Evolutionary conservation across 2,888 invertebrate species (phyloP).

Genomic region (Tetranychus truncatus): DNA sequence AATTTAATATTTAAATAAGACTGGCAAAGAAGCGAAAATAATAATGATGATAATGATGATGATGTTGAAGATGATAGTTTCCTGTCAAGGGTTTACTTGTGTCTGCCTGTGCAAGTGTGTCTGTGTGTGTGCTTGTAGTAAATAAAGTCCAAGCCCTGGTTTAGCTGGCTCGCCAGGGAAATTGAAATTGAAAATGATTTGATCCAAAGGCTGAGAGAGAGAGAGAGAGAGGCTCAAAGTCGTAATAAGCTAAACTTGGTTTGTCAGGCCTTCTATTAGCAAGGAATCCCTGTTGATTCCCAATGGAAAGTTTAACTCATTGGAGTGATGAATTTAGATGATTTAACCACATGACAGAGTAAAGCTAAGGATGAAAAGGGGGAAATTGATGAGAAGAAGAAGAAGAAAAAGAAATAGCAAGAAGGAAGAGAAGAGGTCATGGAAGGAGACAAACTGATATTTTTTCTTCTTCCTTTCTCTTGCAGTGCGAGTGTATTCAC

Average conservation of each 20-base stretch:
- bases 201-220: background rate
- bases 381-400: conserved; percentile 3
- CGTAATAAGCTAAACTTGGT: background rate
- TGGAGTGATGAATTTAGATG: background rate
- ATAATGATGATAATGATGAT: background rate
- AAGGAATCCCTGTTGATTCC: background rate
- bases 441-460: background rate
- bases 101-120: background rate
- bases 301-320: background rate
- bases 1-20: background rate
- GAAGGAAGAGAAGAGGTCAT: conserved; percentile 2
- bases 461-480: background rate
- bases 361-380: background rate
- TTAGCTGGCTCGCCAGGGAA: background rate
- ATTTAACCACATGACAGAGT: background rate
- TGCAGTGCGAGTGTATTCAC: background rate
- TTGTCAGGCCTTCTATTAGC: background rate
- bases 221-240: background rate
- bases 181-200: background rate
- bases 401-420: background rate
- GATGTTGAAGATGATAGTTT: background rate
- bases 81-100: background rate
- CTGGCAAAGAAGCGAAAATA: background rate
- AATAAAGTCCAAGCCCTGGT: background rate
- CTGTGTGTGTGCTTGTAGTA: conserved; percentile 1